A percentile compares a stretch with the other conserved stretches of the same genome.
Conservation (phyloP, 2,113 vertebrate genomes). For the Origma solitaria region DNA sequence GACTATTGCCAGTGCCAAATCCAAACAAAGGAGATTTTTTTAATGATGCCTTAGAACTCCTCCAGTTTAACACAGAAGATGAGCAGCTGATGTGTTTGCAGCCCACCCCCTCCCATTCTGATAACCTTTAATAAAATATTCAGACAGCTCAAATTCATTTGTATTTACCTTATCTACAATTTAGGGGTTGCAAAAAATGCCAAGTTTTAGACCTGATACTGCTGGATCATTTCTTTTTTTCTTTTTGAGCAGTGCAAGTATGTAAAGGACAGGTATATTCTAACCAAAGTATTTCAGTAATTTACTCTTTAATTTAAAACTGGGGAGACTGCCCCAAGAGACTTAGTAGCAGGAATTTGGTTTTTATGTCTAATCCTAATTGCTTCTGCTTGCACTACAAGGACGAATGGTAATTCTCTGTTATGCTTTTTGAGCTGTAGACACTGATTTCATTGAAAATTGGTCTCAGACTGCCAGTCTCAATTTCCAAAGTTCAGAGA, state of each 20-base stretch:
- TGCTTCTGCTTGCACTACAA: constrained; percentile 12
- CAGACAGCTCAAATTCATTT: neutral
- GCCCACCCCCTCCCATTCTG: accelerated
- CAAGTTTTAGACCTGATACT: neutral
- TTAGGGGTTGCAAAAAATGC: neutral
- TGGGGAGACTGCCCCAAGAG: neutral
- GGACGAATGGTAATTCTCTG: constrained; percentile 32
- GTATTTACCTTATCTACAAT: neutral
- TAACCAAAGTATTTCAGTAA: neutral
- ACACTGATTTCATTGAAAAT: constrained; percentile 41
- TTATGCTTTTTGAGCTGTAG: constrained; percentile 40
- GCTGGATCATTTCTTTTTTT: accelerated
- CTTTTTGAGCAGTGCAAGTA: neutral
- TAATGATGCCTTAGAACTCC: constrained; percentile 55
- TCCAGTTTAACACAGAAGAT: constrained; percentile 6
- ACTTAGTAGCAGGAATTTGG: neutral
- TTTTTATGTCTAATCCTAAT: constrained; percentile 20
- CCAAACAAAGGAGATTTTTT: constrained; percentile 64
- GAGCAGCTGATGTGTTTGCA: constrained; percentile 27
- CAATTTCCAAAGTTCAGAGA: constrained; percentile 26
- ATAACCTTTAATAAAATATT: neutral
- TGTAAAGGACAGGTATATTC: neutral
- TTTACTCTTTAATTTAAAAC: neutral
- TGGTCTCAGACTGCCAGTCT: constrained; percentile 4
- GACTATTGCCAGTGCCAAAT: constrained; percentile 56